Evolutionary conservation across 2,113 vertebrate species (phyloP).

Genomic region (Oreochromis spilurus): DNA sequence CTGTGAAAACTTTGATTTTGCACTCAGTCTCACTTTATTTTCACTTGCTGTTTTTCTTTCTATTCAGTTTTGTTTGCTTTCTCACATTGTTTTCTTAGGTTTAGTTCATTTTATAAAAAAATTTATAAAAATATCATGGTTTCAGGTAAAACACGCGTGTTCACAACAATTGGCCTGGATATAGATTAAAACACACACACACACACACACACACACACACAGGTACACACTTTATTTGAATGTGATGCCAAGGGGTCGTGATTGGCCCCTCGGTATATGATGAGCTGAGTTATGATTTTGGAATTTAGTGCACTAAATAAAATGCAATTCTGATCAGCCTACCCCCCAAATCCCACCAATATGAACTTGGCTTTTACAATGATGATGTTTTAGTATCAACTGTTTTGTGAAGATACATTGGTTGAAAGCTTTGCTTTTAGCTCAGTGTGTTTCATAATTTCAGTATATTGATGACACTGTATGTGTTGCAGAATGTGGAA

Average conservation of each 20-base stretch:
- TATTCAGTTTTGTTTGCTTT: neutral
- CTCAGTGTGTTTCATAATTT: neutral
- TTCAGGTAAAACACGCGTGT: neutral
- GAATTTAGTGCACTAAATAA: neutral
- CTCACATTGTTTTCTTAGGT: neutral
- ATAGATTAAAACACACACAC: neutral
- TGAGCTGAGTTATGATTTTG: neutral
- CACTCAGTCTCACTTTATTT: neutral
- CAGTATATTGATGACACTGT: neutral
- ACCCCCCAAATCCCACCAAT: neutral
- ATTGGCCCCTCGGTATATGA: accelerated
- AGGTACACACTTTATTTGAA: neutral
- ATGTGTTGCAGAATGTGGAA: neutral
- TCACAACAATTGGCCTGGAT: neutral
- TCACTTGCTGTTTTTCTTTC: neutral
- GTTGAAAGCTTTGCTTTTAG: neutral
- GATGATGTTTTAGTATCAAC: neutral
- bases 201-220: neutral
- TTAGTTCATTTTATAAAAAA: neutral
- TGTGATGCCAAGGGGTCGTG: neutral
- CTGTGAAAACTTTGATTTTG: neutral
- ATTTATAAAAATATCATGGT: neutral
- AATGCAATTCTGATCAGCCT: neutral
- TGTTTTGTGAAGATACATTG: neutral
- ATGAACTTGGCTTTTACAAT: neutral